Evolutionary conservation across 2,888 invertebrate species (phyloP), one percentile per base, ranked within the genome.

Genomic region (Plagodis dolabraria): DNA sequence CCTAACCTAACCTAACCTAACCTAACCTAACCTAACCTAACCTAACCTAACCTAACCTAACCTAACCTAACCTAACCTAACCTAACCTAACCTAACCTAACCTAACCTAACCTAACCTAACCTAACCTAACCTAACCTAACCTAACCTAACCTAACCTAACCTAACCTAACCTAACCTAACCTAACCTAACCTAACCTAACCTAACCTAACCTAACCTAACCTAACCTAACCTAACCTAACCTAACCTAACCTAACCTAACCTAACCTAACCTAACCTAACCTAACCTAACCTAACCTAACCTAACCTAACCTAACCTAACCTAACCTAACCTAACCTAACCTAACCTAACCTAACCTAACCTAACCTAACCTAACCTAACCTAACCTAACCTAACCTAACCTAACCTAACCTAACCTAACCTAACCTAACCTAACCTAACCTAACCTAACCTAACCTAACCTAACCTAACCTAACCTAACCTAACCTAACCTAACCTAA

Each of bases 261-360:
- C 6, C 6, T 7, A 6, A 6, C 40, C 6, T 7, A 9, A 44
- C 40, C 9, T 44, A 12, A 44, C 44, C 44, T 44, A 44, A 12
- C 44, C 12, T 9, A 44, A 44, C 11, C 44, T 12, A 12, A 9
- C 44, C 12, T 9, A 9, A 12, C 12, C 12, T 12, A 44, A 44
- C 44, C 40, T 40, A 44, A 44, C 44, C 40, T 40, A 40, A 40
- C 40, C 40, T 40, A 44, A 44, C 44, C 44, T 61, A 64, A 64
- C 40, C 40, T 7, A 40, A 40, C 6, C 6, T 7, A 40, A 40
- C 6, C 6, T 7, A 40, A 40, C 40, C 40, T 40, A 40, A 40
- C 40, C 46, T 46, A 46, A 46, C 33, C 33, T 46, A 46, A 46
- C 46, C 46, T 40, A 40, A 40, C 40, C 40, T 40, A 40, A 40